Evolutionary conservation across 2,888 invertebrate genomes (phyloP), one percentile per base, ranked within the genome.

Genomic region (Pyrrhosoma nymphula): DNA sequence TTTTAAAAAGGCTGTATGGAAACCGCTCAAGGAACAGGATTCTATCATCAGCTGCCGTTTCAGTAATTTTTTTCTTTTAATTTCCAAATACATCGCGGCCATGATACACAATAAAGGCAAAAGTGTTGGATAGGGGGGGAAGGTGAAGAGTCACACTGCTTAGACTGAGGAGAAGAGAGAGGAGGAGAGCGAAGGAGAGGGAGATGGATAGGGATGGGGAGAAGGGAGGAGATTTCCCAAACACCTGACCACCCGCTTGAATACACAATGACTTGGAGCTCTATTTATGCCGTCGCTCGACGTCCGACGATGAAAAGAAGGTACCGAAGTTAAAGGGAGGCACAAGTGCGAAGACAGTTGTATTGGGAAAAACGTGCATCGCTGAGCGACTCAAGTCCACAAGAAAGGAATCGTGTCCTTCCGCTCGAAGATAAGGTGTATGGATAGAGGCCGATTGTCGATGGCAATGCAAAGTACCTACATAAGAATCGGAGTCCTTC

Each of bases 191-290:
- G 75, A 30, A 75, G 6, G 35, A 3, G 35, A 2, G 35, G 16
- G 82, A 35, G 82, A 26, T 35, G 56, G 30, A 23, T 18, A 23
- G 39, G 30, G 39, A 47, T 47, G 47, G 63, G 63, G 63, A 4
- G 69, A 91, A 39, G 23, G 39, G 47, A 63, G 10, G 60, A 39
- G 35, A 26, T 93, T 93, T 75, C 75, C 47, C 26, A 93, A 93
- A 93, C 93, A 69, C 93, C 93, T 93, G 93, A 69, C 75, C 39
- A 39, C 82, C 82, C 26, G 16, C 35, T 93, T 23, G 69, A 93
- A 63, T 93, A 93, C 93, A 69, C 69, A 93, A 93, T 69, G 75
- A 93, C 47, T 93, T 47, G 93, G 47, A 93, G 93, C 47, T 93
- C 93, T 69, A 93, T 93, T 69, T 69, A 75, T 93, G 69, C n/a